phyloP scores from a whole-genome alignment of 1,140 invertebrate genomes.

The Centruroides vittatus region DNA sequence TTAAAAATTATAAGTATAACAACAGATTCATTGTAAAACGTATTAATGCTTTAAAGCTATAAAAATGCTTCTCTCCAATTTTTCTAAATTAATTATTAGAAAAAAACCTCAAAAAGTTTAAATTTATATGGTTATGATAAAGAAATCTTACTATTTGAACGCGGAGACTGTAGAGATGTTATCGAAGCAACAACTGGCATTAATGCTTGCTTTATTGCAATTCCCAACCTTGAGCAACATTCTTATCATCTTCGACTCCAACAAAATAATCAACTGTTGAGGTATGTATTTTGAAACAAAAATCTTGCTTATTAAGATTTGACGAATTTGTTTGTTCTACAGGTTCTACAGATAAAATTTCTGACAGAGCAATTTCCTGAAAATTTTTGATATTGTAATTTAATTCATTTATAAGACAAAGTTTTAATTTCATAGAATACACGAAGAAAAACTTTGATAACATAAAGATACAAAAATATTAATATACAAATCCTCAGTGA shows the following conservation, averaged over 20 bases:
- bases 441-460: not conserved
- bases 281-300: conserved; percentile 77
- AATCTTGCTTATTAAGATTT: conserved; percentile 38
- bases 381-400: not conserved
- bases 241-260: conserved; percentile 66
- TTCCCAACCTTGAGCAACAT: conserved; percentile 89
- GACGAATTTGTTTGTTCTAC: conserved; percentile 24
- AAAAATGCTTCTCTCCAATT: no score
- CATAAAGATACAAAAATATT: not conserved
- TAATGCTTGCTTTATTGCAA: conserved; percentile 76
- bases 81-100: no score
- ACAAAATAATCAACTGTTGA: conserved; percentile 75
- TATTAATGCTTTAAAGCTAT: no score
- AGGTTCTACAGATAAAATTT: conserved; percentile 62
- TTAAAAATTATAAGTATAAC: not conserved
- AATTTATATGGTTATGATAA: not conserved
- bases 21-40: not conserved
- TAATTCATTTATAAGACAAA: not conserved
- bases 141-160: not conserved
- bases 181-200: conserved; percentile 54
- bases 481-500: no score
- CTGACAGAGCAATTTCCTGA: conserved; percentile 69
- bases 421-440: not conserved
- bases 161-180: not conserved
- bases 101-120: no score